Percentiles rank a stretch among this genome's conserved stretches.
phyloP scores from a whole-genome alignment of 1,140 invertebrate genomes.

The Thaumetopoea pityocampa region DNA sequence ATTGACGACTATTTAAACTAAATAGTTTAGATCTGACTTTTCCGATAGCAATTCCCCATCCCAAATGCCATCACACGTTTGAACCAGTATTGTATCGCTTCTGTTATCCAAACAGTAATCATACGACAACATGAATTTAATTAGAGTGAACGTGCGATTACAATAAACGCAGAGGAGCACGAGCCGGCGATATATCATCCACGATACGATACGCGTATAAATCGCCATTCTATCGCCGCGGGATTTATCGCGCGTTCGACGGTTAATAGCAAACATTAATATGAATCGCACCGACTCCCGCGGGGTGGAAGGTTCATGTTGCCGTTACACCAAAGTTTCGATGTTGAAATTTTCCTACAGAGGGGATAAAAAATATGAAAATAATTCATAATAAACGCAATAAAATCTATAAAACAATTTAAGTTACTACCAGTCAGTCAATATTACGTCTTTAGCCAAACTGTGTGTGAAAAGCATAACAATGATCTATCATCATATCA shows the following conservation, averaged over 20 bases:
- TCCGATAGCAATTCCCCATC: too few relatives aligned
- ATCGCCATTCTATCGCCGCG: constrained; percentile 40
- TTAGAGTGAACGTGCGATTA: constrained; percentile 23
- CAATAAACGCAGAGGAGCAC: constrained; percentile 26
- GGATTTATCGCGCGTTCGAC: constrained; percentile 35
- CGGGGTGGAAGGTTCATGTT: constrained; percentile 10
- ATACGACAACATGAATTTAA: background rate
- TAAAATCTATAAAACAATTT: too few relatives aligned
- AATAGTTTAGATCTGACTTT: too few relatives aligned
- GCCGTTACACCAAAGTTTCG: constrained; percentile 11
- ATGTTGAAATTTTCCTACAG: constrained; percentile 10
- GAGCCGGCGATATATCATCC: constrained; percentile 31
- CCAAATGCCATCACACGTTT: too few relatives aligned
- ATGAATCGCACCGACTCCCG: constrained; percentile 25
- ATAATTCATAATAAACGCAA: too few relatives aligned
- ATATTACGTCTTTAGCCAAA: too few relatives aligned
- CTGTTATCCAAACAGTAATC: background rate
- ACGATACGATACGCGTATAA: constrained; percentile 29
- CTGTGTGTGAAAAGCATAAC: too few relatives aligned
- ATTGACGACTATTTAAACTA: too few relatives aligned
- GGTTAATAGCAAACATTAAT: constrained; percentile 46
- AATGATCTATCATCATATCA: too few relatives aligned
- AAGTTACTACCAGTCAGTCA: too few relatives aligned
- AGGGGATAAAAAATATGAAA: constrained; percentile 10
- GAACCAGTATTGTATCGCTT: too few relatives aligned